Evolutionary conservation across 2,113 vertebrate species (phyloP), one percentile per base, ranked within the genome.

Genomic region (Amia ocellicauda): DNA sequence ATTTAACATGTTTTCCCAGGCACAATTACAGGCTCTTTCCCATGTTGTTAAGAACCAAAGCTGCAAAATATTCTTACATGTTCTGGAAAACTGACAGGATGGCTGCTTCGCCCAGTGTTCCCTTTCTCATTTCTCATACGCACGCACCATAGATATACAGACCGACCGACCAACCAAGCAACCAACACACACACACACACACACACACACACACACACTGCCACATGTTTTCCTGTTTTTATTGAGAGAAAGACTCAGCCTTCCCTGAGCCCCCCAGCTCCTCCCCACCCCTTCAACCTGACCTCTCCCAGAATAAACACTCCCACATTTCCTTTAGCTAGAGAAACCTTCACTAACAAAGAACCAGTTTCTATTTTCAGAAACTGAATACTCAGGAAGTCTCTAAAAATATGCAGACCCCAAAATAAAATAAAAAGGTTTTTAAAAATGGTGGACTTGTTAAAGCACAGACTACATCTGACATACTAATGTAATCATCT

Each of bases 211-310:
- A 60, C 42, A 43, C 49, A 74, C 55, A n/a, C 70, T 74, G 69
- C 78, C 75, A 76, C 76, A 82, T 73, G 69, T 68, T 57, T 69
- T 85, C 80, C 82, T 83, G 78, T 73, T 84, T 80, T 79, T 80
- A 4, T 10, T 50, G 24, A 47, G 52, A 28, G n/a, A n/a, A n/a
- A n/a, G n/a, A n/a, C n/a, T n/a, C n/a, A n/a, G n/a, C n/a, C n/a
- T n/a, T n/a, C n/a, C n/a, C n/a, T n/a, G n/a, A 65, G 45, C 31
- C 52, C 58, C 57, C 59, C 59, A 63, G 31, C 31, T 10, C 31
- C 5, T 10, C 40, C 68, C 65, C 45, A 53, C 29, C 24, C 65
- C 70, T 50, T 64, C 29, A 29, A 13, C 52, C 43, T 70, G 63
- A 69, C 52, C 66, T 67, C 70, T 76, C 51, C 7, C 43, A 71